Percentiles rank a stretch among this genome's conserved stretches.
These are phyloP conservation scores for Xestia sexstrigata DNA, from an alignment of 2,888 invertebrate species.

Conservation along the genomic window DNA sequence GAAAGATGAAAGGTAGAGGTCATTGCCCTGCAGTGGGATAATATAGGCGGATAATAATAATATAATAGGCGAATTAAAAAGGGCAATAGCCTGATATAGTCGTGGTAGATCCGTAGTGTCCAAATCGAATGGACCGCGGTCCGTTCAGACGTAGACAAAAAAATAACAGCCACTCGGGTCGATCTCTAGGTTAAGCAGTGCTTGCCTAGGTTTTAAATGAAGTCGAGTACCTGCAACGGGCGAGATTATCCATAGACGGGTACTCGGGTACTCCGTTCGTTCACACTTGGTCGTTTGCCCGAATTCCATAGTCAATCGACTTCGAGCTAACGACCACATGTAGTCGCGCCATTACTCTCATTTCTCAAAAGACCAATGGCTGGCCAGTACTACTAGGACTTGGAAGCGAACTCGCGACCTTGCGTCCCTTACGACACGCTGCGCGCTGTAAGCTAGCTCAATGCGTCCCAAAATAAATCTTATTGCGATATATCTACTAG, in stretches of 20 bases:
- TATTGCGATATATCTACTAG: slow-evolving; percentile 61
- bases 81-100: too few species aligned
- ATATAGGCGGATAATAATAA: too few species aligned
- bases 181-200: too few species aligned
- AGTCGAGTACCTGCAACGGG: not conserved
- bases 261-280: not conserved
- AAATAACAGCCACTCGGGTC: too few species aligned
- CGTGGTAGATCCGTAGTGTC: too few species aligned
- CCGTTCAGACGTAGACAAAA: too few species aligned
- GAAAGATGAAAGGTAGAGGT: too few species aligned
- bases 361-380: slow-evolving; percentile 4
- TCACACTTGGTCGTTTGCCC: not conserved
- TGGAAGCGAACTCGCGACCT: slow-evolving; percentile 56
- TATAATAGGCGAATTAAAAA: too few species aligned
- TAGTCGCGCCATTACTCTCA: not conserved
- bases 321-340: not conserved
- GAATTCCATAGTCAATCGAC: not conserved
- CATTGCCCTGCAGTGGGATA: too few species aligned
- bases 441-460: slow-evolving; percentile 11
- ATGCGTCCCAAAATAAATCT: slow-evolving; percentile 58
- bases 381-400: slow-evolving; percentile 32
- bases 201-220: not conserved
- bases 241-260: not conserved
- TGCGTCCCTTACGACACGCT: slow-evolving; percentile 57
- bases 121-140: too few species aligned